Conservation (phyloP, 2,113 vertebrate species). For the Steatornis caripensis region DNA sequence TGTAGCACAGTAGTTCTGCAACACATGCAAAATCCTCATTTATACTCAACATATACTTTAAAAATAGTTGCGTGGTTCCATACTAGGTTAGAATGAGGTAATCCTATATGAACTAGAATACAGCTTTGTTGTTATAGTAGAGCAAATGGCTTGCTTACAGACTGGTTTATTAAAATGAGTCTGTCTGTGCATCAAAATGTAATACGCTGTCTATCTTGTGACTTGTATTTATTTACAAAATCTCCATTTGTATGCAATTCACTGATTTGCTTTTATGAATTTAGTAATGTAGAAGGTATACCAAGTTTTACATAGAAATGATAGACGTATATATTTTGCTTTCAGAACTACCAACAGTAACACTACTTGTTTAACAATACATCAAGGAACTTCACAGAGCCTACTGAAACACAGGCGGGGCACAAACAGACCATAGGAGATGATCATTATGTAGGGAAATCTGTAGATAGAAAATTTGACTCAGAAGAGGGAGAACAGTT, state of each 20-base stretch:
- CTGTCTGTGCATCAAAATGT: background rate
- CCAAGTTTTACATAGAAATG: background rate
- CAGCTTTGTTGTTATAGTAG: background rate
- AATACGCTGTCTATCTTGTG: background rate
- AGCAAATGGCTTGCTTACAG: background rate
- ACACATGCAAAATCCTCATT: background rate
- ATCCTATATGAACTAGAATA: background rate
- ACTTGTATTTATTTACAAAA: background rate
- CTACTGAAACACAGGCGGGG: background rate
- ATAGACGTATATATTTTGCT: background rate
- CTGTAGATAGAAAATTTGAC: background rate
- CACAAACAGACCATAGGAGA: background rate
- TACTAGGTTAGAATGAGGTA: background rate
- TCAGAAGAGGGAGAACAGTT: background rate
- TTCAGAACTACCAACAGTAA: background rate
- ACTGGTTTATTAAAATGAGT: background rate
- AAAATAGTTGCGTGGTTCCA: background rate
- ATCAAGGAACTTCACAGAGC: background rate
- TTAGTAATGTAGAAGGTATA: background rate
- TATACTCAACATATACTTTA: rapidly evolving
- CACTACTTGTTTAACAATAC: background rate
- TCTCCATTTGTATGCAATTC: background rate
- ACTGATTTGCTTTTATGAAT: background rate
- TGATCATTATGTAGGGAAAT: background rate
- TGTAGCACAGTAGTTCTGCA: background rate